phyloP scores from a whole-genome alignment of 2,113 vertebrate genomes.

The Oreochromis aureus region DNA sequence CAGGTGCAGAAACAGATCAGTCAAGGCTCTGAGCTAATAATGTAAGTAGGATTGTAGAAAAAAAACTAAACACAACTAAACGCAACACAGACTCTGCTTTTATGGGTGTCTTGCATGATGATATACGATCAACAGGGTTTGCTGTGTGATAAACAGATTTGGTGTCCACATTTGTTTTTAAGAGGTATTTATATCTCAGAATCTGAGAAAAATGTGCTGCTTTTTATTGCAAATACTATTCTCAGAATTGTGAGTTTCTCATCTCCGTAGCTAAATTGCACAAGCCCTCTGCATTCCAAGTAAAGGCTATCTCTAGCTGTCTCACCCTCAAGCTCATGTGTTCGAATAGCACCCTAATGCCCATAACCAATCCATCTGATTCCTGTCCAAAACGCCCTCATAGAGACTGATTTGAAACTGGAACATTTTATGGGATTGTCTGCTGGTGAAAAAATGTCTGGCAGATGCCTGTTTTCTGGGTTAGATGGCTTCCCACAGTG shows the following conservation, averaged over 20 bases:
- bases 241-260: constrained; percentile 35
- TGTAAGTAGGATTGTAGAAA: constrained; percentile 7
- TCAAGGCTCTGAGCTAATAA: constrained; percentile 5
- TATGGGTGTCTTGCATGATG: constrained; percentile 1
- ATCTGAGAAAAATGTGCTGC: constrained; percentile 10
- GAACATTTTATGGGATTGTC: constrained; percentile 54
- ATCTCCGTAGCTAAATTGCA: constrained; percentile 50
- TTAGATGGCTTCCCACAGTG: constrained; percentile 44
- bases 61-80: background rate
- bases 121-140: background rate
- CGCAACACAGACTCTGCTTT: background rate
- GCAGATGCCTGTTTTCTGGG: constrained; percentile 47
- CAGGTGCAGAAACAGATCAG: constrained; percentile 9
- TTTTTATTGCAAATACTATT: constrained; percentile 14
- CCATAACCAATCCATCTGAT: constrained; percentile 52
- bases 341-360: constrained; percentile 22
- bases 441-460: constrained; percentile 50
- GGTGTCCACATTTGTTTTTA: constrained; percentile 10
- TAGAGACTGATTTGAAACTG: constrained; percentile 31
- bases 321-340: constrained; percentile 39
- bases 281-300: constrained; percentile 50
- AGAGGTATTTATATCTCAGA: constrained; percentile 40
- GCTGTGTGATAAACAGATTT: constrained; percentile 6
- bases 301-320: constrained; percentile 41
- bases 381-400: constrained; percentile 53